Base-by-base conservation (phyloP, 30 jellyfish, hydroid and myxozoan species). In the Pelagia noctiluca region DNA sequence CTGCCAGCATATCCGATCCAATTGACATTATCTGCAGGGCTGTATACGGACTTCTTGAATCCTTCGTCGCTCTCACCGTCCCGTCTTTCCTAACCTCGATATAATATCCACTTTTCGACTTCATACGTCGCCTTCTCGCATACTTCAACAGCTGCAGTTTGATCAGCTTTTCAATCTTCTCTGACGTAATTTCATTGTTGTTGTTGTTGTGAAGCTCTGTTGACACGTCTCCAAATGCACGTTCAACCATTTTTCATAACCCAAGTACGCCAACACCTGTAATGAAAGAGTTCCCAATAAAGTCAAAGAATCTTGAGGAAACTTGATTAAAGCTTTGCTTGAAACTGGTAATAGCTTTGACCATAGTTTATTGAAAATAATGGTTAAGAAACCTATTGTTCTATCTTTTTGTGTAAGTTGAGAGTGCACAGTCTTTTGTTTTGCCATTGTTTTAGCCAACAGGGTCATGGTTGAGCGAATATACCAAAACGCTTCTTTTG, bases 1-100 rank as follows among this genome's bases (percentile, higher is more conserved):
- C 69, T 19, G 99, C 99, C 61, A 94, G 82, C 99, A 94, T 94
- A 64, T 94, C 99, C 32, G 99, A 94, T 31, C 99, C 99, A 35
- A 94, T 94, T 0, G 99, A 94, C 90, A 94, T 71, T 0, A 94
- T 95, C 50, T 94, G 99, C 75, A 94, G 75, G 31, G 90, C 95
- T 28, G 96, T 82, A 63, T 67, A 94, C 2, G 97, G 99, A 50
- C 90, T 88, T 21, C 75, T 76, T 3, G 94, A 70, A 53, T 94
- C 97, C 47, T 77, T 76, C 5, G 99, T 94, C 37, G 96, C 99
- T 42, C 83, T 95, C 16, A 94, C 96, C 37, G 67, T 70, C 37
- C 99, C 99, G 53, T 94, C 93, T 60, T 94, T 78, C 23, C 96
- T 75, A 11, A 94, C 80, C 73, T 95, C 99, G 21, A 94, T 35